phyloP scores from a whole-genome alignment of 2,888 invertebrate species.

The Lydus trimaculatus region DNA sequence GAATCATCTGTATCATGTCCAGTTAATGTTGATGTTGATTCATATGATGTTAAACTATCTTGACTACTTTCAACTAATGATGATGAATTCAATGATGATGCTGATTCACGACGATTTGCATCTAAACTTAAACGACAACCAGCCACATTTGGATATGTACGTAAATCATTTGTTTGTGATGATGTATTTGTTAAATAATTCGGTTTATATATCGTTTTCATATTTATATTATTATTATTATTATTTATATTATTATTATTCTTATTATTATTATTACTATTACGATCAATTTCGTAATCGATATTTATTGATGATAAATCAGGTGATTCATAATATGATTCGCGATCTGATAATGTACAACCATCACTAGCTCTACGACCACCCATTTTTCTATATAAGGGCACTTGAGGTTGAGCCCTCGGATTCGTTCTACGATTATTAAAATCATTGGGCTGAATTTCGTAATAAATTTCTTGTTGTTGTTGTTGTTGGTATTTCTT shows the following conservation, averaged over 20 bases:
- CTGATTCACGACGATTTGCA: conserved; percentile 65
- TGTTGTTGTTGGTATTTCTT: conserved; percentile 1
- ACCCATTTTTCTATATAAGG: conserved; percentile 57
- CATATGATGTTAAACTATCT: conserved; percentile 73
- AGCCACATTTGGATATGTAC: conserved; percentile 49
- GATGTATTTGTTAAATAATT: conserved; percentile 30
- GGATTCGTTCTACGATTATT: conserved; percentile 49
- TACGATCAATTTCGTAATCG: neutral
- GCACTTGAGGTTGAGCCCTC: conserved; percentile 59
- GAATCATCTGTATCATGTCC: conserved; percentile 76
- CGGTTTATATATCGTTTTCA: conserved; percentile 44
- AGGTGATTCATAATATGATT: conserved; percentile 37
- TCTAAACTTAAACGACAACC: conserved; percentile 62
- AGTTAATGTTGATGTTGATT: conserved; percentile 72
- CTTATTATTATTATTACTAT: conserved; percentile 24
- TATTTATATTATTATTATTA: conserved; percentile 30
- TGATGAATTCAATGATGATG: conserved; percentile 68
- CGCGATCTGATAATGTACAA: conserved; percentile 54
- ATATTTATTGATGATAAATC: conserved; percentile 11
- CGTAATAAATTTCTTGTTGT: conserved; percentile 45
- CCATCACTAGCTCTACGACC: conserved; percentile 64
- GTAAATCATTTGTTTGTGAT: neutral
- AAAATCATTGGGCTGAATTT: conserved; percentile 51
- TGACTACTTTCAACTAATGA: conserved; percentile 71
- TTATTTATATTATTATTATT: conserved; percentile 25